Percentiles rank a stretch among this genome's conserved stretches.
Conservation (phyloP, 2,113 vertebrate species). For the Thomomys bottae region DNA sequence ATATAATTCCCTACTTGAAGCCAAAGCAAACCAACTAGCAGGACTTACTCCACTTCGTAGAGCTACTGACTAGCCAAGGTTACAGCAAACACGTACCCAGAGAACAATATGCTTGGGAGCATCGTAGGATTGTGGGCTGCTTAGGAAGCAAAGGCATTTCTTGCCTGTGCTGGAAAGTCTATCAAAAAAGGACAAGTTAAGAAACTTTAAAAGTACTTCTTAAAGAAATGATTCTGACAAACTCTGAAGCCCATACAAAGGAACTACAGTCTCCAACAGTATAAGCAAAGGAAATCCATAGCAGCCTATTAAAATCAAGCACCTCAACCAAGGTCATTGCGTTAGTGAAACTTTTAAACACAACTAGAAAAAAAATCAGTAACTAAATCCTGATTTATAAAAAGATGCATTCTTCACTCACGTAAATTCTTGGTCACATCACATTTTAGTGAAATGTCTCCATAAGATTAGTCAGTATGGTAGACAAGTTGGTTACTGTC, state of each 20-base stretch:
- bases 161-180: background rate
- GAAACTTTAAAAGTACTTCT: background rate
- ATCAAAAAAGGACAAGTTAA: background rate
- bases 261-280: too few species aligned
- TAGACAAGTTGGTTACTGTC: background rate
- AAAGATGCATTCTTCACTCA: background rate
- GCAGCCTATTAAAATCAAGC: background rate
- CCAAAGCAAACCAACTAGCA: background rate
- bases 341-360: background rate
- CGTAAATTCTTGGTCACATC: background rate
- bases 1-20: background rate
- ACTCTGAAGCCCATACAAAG: background rate
- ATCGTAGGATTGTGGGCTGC: background rate
- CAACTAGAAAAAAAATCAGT: background rate
- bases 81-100: background rate
- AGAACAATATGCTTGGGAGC: background rate
- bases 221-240: background rate
- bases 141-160: background rate
- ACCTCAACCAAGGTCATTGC: background rate
- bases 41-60: background rate
- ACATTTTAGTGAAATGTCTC: conserved; percentile 14
- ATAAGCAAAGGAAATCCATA: background rate
- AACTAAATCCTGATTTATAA: background rate
- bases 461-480: background rate
- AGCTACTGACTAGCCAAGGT: background rate